Evolutionary conservation across 1,140 invertebrate genomes (phyloP).

Genomic region (Metopolophium dirhodum): DNA sequence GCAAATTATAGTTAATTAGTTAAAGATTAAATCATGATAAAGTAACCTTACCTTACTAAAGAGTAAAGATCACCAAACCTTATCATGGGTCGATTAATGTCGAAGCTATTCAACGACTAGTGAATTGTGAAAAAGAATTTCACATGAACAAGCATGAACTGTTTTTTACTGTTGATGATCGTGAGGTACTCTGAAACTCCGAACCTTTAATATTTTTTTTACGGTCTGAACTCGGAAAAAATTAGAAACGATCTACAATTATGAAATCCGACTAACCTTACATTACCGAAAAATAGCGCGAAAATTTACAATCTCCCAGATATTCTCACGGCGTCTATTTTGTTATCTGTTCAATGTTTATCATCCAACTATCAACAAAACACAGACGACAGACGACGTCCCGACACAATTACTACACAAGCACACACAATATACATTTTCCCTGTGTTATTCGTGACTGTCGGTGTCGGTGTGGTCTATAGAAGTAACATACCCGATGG

Average conservation of each 20-base stretch:
- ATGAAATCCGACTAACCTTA: neutral
- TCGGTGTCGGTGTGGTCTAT: no score
- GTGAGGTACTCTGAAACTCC: no score
- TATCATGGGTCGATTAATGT: neutral
- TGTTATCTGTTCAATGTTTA: constrained; percentile 15
- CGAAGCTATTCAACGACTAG: neutral
- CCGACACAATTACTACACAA: neutral
- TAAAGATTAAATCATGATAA: neutral
- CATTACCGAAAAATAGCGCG: neutral
- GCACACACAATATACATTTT: no score
- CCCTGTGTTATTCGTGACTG: neutral
- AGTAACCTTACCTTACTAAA: neutral
- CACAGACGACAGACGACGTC: no score
- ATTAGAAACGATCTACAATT: no score
- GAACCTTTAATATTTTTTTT: no score
- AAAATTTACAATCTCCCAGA: constrained; percentile 9
- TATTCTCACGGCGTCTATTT: neutral
- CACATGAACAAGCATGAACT: no score
- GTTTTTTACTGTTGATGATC: no score
- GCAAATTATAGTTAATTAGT: neutral
- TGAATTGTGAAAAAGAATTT: neutral
- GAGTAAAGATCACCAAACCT: neutral
- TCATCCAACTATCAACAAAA: neutral
- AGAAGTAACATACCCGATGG: no score
- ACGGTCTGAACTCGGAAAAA: no score